These are phyloP conservation scores for Steromphala cineraria DNA, from an alignment of 2,888 invertebrate species.

Conservation along the genomic window DNA sequence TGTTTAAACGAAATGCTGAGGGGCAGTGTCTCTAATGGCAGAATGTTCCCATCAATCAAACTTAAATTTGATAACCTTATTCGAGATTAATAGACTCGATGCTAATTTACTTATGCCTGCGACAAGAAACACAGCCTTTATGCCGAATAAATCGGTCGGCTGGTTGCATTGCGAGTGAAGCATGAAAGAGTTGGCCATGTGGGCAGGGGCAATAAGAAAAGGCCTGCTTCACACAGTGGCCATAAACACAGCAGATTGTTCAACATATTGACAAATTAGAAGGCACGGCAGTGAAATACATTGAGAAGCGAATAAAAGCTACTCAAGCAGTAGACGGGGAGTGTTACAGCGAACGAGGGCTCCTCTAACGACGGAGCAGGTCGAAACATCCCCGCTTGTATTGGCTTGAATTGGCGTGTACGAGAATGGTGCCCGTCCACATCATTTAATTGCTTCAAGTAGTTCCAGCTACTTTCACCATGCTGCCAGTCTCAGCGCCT, in stretches of 20 bases:
- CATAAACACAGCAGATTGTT: neutral
- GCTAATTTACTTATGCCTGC: neutral
- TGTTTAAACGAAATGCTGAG: too few relatives aligned
- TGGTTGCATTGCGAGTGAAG: neutral
- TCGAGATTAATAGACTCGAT: conserved; percentile 7
- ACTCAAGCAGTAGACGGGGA: too few relatives aligned
- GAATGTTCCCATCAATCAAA: neutral
- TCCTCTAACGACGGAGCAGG: too few relatives aligned
- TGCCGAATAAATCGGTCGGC: neutral
- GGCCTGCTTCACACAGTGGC: neutral
- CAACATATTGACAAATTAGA: neutral
- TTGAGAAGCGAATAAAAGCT: too few relatives aligned
- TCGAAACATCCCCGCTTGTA: too few relatives aligned
- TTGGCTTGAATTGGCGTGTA: too few relatives aligned
- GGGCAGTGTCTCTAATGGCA: neutral
- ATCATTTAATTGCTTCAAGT: too few relatives aligned
- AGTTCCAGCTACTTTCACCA: too few relatives aligned
- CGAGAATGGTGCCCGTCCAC: too few relatives aligned
- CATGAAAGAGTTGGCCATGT: neutral
- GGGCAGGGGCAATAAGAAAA: neutral
- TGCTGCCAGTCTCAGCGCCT: too few relatives aligned
- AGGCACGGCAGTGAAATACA: neutral
- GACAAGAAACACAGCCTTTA: neutral
- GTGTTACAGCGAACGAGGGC: too few relatives aligned
- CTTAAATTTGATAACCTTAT: neutral